These are phyloP conservation scores for Thoracochromis brauschi DNA, from an alignment of 2,113 vertebrate species.

Conservation along the genomic window DNA sequence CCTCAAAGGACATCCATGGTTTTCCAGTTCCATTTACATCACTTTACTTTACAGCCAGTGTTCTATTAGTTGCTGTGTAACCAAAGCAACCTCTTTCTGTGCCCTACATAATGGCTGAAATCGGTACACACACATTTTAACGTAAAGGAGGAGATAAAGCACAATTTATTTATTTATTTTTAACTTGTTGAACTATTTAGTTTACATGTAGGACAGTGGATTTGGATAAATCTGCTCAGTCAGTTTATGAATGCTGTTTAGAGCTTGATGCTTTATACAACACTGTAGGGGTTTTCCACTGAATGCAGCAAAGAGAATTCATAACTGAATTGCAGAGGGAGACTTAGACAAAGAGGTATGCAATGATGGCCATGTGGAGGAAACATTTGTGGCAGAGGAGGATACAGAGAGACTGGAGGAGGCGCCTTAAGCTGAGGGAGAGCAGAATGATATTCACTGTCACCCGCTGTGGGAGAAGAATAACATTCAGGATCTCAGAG, in stretches of 20 bases:
- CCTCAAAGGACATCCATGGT: constrained; percentile 14
- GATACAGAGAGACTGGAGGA: neutral
- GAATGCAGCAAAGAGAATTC: neutral
- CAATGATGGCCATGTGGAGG: neutral
- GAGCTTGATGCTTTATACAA: neutral
- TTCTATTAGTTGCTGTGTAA: constrained; percentile 2
- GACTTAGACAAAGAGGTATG: neutral
- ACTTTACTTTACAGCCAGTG: neutral
- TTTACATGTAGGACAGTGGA: neutral
- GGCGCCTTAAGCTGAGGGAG: neutral
- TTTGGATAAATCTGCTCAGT: neutral
- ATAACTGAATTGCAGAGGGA: neutral
- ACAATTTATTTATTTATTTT: neutral
- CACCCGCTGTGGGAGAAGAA: neutral
- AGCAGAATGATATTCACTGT: neutral
- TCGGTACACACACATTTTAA: neutral
- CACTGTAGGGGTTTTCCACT: neutral
- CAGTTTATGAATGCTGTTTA: neutral
- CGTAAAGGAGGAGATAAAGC: neutral
- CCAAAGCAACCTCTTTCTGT: constrained; percentile 24
- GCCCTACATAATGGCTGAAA: neutral
- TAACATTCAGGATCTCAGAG: neutral
- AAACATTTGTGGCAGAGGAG: constrained; percentile 4
- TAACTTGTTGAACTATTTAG: neutral
- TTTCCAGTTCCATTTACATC: constrained; percentile 37